Evolutionary conservation across 1,140 invertebrate genomes (phyloP), one percentile per base, ranked within the genome.

Genomic region (Trissolcus basalis): DNA sequence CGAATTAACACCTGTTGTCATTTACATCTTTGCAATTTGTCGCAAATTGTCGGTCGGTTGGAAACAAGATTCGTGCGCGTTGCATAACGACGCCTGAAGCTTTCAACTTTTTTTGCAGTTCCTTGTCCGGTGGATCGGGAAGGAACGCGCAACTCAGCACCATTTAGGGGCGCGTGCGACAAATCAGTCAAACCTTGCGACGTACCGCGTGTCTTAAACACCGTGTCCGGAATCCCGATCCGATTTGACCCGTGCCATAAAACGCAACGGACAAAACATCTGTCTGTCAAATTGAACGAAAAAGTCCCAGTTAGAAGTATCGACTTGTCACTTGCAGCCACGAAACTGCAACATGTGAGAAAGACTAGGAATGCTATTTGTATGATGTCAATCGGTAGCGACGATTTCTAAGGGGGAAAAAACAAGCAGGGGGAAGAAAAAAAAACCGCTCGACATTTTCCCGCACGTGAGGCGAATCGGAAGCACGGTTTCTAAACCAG

Each of bases 161-260:
- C 85, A 85, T 87, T 83, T 85, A 85, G 79, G 85, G 85, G 69
- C 73, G 80, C 77, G 78, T 81, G 85, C 85, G 82, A 86, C 84
- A 83, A 83, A 85, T 87, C 74, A 81, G 85, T 85, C 80, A 72
- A 60, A 69, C 36, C 74, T 75, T 55, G 71, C 74, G 76, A 78
- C 69, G 71, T 77, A 61, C 72, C 68, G 75, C 84, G 84, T 83
- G 83, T 85, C 80, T 83, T 81, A 85, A 86, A 86, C 86, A 80
- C 81, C 81, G 82, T 72, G 83, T 80, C 77, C 81, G 85, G 86
- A 86, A 86, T 87, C 82, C 74, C 41, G 83, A 47, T 77, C 50
- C 83, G 84, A 87, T 87, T 87, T 85, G 85, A 83, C 81, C 72
- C 64, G 64, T 78, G 74, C 81, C 80, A 77, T 84, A 83, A n/a